phyloP scores from a whole-genome alignment of 2,113 vertebrate genomes.

The Tragelaphus strepsiceros region DNA sequence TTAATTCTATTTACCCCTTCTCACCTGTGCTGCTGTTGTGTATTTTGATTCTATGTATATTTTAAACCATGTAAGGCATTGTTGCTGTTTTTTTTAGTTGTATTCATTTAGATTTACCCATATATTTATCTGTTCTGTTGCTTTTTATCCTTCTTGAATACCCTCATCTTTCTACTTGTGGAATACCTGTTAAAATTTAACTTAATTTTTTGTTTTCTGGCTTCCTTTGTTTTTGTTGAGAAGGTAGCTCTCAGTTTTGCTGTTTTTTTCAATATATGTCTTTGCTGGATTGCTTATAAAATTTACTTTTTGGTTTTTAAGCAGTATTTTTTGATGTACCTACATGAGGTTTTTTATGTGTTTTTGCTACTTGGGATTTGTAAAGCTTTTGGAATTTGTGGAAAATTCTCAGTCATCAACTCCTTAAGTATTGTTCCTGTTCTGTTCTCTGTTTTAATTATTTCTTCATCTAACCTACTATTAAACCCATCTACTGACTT shows the following conservation, averaged over 20 bases:
- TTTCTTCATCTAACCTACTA: neutral
- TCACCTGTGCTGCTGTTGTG: neutral
- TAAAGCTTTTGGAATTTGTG: neutral
- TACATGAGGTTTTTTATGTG: neutral
- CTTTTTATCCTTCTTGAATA: neutral
- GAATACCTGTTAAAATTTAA: neutral
- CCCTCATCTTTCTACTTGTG: neutral
- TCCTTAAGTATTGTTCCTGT: neutral
- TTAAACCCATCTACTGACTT: neutral
- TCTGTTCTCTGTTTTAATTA: neutral
- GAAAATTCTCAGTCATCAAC: neutral
- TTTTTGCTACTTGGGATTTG: neutral
- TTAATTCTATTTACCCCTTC: neutral
- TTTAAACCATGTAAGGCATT: neutral
- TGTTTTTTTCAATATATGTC: neutral
- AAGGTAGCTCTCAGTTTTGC: neutral
- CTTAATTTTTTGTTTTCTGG: neutral
- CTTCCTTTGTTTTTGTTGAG: conserved; percentile 26
- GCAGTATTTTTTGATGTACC: neutral
- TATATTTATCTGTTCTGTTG: neutral
- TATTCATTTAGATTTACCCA: neutral
- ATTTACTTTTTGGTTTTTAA: neutral
- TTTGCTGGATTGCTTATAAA: neutral
- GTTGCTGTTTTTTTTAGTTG: neutral
- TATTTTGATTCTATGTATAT: neutral